Base-by-base conservation (phyloP, 2,888 invertebrate species). In the Philereme transversata region DNA sequence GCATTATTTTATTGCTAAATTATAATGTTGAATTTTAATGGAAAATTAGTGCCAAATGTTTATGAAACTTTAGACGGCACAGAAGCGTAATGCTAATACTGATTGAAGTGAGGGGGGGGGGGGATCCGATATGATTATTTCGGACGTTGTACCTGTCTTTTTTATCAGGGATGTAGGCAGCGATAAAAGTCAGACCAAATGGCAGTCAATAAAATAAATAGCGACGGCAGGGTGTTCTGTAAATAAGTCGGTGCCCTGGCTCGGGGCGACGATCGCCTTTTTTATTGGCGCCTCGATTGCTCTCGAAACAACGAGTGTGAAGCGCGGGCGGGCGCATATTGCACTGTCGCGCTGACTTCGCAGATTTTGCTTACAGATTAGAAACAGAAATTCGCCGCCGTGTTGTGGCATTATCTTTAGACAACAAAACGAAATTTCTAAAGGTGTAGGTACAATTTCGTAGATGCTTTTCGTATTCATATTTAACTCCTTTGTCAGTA, bases 131-230 rank as follows among this genome's bases (percentile, higher is more conserved):
- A 61, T 57, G 66, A 70, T 67, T 67, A 61, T 64, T 70, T 72
- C 67, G 73, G 76, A 76, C 58, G 51, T 55, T 56, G 77, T 87
- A 91, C 88, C 90, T 89, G 89, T 76, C 79, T 79, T 85, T 88
- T 89, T 89, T 88, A 86, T 84, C 85, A 84, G 84, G 88, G 82
- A 90, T 90, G 86, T 84, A 86, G 88, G 83, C 81, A 84, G 83
- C 88, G 86, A 92, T 92, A 92, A 90, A 91, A 91, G 89, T 91
- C 90, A 88, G 86, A 82, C 79, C 88, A 91, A 92, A 92, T 88
- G 90, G 90, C 86, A 88, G 91, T 90, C 92, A 90, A 92, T 92
- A 92, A 92, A 92, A 92, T 92, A 92, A 92, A 92, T 92, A 92
- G 90, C 88, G 75, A 83, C 81, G 87, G 88, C 88, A 86, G 90